Conservation (phyloP, 2,797 vertebrate species). For the Rhynchotus rufescens region DNA sequence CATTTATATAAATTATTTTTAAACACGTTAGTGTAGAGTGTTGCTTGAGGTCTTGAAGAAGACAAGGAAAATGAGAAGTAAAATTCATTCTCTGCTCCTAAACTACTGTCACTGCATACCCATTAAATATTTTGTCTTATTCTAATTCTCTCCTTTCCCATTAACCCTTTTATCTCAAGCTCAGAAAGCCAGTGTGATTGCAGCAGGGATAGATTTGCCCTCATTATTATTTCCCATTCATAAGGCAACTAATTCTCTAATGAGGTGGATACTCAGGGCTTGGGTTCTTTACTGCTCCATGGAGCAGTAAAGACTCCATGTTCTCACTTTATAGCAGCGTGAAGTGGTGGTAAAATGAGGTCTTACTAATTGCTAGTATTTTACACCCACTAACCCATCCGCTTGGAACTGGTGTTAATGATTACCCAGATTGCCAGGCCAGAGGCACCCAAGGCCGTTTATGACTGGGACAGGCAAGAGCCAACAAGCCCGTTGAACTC, state of each 20-base stretch:
- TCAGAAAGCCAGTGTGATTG: not conserved
- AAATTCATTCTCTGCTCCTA: not conserved
- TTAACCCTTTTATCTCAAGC: not conserved
- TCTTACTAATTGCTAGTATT: constrained; percentile 14
- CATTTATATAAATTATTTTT: not conserved
- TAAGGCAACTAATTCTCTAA: not conserved
- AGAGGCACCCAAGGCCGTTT: not conserved
- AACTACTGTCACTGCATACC: not conserved
- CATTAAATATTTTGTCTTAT: not conserved
- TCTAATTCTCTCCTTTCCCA: not conserved
- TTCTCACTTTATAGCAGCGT: not conserved
- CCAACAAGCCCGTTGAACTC: rapidly evolving
- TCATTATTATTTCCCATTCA: not conserved
- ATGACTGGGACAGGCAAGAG: not conserved
- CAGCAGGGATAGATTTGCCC: not conserved
- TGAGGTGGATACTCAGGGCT: not conserved
- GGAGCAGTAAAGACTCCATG: no score
- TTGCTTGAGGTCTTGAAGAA: not conserved
- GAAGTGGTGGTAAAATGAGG: constrained; percentile 8
- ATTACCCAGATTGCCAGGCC: not conserved
- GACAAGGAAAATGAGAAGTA: not conserved
- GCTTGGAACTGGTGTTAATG: not conserved
- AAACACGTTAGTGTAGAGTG: not conserved
- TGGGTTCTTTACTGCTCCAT: not conserved
- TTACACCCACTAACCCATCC: constrained; percentile 16